Evolutionary conservation across 2,888 invertebrate species (phyloP).

Genomic region (Diloba caeruleocephala): DNA sequence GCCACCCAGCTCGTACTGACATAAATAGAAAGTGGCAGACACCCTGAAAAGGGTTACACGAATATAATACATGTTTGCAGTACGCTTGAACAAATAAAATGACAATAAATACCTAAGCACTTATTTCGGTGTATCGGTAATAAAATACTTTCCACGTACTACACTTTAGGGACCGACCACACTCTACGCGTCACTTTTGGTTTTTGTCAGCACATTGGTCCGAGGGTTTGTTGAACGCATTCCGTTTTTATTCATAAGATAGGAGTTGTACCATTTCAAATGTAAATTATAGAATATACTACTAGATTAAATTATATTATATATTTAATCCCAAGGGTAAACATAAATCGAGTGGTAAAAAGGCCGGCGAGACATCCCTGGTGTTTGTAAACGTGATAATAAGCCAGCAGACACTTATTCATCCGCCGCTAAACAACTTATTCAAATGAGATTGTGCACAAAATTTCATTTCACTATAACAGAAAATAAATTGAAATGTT

Average conservation of each 20-base stretch:
- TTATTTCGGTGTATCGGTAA: conserved; percentile 53
- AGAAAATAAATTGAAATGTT: conserved; percentile 59
- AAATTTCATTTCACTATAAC: conserved; percentile 51
- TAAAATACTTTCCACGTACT: conserved; percentile 42
- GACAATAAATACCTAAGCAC: conserved; percentile 56
- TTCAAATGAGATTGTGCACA: conserved; percentile 56
- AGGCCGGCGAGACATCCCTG: conserved; percentile 16
- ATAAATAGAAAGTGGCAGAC: conserved; percentile 82
- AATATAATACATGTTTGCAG: conserved; percentile 71
- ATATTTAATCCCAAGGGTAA: background rate
- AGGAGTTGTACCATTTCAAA: no score
- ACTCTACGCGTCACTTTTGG: conserved; percentile 23
- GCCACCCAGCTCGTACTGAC: conserved; percentile 78
- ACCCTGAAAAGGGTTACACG: conserved; percentile 78
- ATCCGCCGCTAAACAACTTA: conserved; percentile 56
- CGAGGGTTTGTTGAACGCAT: conserved; percentile 8
- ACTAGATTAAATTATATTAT: no score
- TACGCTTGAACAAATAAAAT: conserved; percentile 68
- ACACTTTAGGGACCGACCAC: conserved; percentile 39
- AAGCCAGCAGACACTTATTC: conserved; percentile 50
- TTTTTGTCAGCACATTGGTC: conserved; percentile 24
- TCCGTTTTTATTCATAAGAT: conserved; percentile 9
- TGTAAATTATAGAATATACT: no score
- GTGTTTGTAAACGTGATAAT: conserved; percentile 36
- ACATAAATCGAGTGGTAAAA: conserved; percentile 15